Conservation (phyloP, 2,113 vertebrate genomes). For the Rhodinocichla rosea region DNA sequence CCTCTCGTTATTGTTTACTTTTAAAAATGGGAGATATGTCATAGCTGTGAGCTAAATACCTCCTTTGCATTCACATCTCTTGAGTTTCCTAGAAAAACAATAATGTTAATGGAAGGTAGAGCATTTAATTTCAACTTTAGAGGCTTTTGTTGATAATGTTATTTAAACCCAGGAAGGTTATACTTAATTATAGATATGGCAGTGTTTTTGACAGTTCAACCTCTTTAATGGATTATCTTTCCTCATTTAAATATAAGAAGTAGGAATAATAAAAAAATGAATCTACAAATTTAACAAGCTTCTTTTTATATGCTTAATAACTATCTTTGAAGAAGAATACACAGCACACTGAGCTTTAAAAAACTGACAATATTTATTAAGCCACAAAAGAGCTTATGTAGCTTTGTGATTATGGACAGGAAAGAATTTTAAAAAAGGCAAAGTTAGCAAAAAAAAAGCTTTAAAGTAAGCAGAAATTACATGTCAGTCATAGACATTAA, state of each 20-base stretch:
- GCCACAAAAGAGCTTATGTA: conserved; percentile 63
- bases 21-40: background rate
- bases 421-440: conserved; percentile 66
- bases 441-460: conserved; percentile 62
- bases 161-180: conserved; percentile 43
- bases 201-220: conserved; percentile 46
- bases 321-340: conserved; percentile 57
- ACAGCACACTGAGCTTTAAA: conserved; percentile 32
- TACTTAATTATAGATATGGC: conserved; percentile 58
- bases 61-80: background rate
- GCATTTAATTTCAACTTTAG: conserved; percentile 27
- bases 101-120: conserved; percentile 12
- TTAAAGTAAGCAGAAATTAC: conserved; percentile 72
- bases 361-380: conserved; percentile 72
- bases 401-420: conserved; percentile 65
- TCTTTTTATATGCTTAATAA: conserved; percentile 34
- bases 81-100: background rate
- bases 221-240: conserved; percentile 60
- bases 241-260: conserved; percentile 44
- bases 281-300: conserved; percentile 29
- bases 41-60: background rate
- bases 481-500: conserved; percentile 75
- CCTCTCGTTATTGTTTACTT: background rate
- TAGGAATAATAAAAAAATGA: conserved; percentile 41
- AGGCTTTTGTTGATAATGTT: conserved; percentile 38